These are phyloP conservation scores for Torymus texanus DNA, from an alignment of 2,888 invertebrate genomes.

Conservation along the genomic window DNA sequence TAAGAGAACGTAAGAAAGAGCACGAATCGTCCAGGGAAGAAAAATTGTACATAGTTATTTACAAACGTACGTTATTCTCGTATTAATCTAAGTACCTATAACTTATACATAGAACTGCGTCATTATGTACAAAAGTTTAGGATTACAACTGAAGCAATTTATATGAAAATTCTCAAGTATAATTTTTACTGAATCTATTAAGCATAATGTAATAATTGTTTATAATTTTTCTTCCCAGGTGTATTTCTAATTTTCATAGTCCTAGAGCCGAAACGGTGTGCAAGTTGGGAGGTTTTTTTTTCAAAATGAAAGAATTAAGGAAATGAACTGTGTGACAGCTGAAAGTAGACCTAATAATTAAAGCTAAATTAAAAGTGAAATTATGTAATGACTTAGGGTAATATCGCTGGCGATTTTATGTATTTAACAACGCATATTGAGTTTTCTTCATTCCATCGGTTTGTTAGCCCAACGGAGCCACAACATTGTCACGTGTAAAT, in stretches of 20 bases:
- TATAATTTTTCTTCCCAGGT: slow-evolving; percentile 47
- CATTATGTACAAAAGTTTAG: slow-evolving; percentile 38
- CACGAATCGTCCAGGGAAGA: slow-evolving; percentile 38
- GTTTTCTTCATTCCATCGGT: slow-evolving; percentile 69
- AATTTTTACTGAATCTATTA: no score
- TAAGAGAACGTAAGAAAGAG: slow-evolving; percentile 25
- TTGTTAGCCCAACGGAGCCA: slow-evolving; percentile 58
- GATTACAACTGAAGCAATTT: slow-evolving; percentile 6
- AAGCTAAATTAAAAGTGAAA: slow-evolving; percentile 58
- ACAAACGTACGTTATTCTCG: background rate
- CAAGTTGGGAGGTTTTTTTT: slow-evolving; percentile 35
- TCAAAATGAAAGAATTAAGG: slow-evolving; percentile 41
- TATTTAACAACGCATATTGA: slow-evolving; percentile 67
- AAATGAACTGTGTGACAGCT: slow-evolving; percentile 37
- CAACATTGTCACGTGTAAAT: slow-evolving; percentile 60
- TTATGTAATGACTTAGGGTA: slow-evolving; percentile 58
- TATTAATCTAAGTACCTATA: slow-evolving; percentile 23
- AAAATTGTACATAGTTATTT: slow-evolving; percentile 48
- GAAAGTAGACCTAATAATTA: slow-evolving; percentile 62
- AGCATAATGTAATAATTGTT: slow-evolving; percentile 26
- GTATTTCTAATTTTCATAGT: slow-evolving; percentile 46
- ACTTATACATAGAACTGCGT: background rate
- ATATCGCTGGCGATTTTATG: slow-evolving; percentile 72
- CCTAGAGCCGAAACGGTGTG: slow-evolving; percentile 29
- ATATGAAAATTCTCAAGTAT: slow-evolving; percentile 7